A percentile compares a stretch with the other conserved stretches of the same genome.
Conservation (phyloP, 2,888 invertebrate genomes). For the Parnassius mnemosyne region DNA sequence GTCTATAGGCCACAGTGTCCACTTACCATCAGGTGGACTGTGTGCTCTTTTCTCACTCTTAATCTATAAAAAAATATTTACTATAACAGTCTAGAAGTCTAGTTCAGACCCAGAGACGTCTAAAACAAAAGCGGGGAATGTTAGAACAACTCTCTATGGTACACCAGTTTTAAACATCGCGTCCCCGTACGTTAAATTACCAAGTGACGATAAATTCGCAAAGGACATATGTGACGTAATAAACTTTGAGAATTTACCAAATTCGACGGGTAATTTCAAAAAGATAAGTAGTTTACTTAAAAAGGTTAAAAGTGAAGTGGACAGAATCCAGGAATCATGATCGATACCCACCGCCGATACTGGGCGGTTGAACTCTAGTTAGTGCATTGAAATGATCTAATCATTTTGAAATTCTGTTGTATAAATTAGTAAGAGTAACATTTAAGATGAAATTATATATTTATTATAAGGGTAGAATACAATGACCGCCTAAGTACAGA, state of each 20-base stretch:
- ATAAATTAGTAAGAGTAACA: constrained; percentile 2
- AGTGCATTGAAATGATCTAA: constrained; percentile 1
- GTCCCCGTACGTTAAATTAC: constrained; percentile 85
- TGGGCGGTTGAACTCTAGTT: constrained; percentile 25
- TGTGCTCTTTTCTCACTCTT: too few relatives aligned
- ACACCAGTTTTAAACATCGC: constrained; percentile 87
- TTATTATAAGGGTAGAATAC: too few relatives aligned
- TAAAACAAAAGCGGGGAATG: constrained; percentile 52
- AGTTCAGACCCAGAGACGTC: constrained; percentile 34
- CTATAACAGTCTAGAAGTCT: too few relatives aligned
- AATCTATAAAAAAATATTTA: too few relatives aligned
- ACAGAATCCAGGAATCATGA: constrained; percentile 77
- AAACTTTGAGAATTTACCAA: constrained; percentile 94
- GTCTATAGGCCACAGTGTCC: too few relatives aligned
- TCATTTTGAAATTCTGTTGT: constrained; percentile 13
- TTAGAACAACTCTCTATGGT: constrained; percentile 78
- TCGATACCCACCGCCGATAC: constrained; percentile 31
- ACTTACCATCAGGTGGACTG: too few relatives aligned
- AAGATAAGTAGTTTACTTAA: constrained; percentile 88
- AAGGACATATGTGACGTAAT: constrained; percentile 93
- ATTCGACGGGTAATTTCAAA: constrained; percentile 93
- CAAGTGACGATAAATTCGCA: constrained; percentile 88
- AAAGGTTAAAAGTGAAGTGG: constrained; percentile 84
- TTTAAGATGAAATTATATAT: too few relatives aligned
- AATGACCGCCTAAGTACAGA: too few relatives aligned